A percentile compares a stretch with the other conserved stretches of the same genome.
These are phyloP conservation scores for Herpailurus yagouaroundi DNA, from an alignment of 2,113 vertebrate species.

Conservation along the genomic window DNA sequence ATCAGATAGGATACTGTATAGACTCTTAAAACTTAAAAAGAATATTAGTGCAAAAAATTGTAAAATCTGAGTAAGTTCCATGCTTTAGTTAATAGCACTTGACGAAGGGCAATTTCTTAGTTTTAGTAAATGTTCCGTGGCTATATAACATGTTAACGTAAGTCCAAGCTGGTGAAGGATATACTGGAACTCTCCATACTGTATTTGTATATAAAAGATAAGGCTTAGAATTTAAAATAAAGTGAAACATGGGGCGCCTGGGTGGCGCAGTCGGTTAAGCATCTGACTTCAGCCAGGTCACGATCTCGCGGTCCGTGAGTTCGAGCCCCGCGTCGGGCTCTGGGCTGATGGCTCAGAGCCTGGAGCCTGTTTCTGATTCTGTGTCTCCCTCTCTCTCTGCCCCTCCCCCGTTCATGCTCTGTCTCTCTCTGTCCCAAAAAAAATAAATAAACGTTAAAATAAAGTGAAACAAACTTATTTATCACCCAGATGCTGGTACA, in stretches of 20 bases:
- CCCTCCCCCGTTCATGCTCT: too few relatives aligned
- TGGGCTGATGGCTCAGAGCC: too few relatives aligned
- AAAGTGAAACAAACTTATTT: not conserved
- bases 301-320: too few relatives aligned
- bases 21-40: not conserved
- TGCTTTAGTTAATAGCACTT: not conserved
- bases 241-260: too few relatives aligned
- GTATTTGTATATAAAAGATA: not conserved
- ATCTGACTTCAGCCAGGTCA: too few relatives aligned
- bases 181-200: not conserved
- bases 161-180: not conserved
- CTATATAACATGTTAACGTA: not conserved
- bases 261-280: too few relatives aligned
- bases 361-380: too few relatives aligned
- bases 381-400: too few relatives aligned
- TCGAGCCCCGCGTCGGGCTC: too few relatives aligned
- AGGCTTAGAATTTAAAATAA: not conserved
- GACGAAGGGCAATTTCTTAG: not conserved
- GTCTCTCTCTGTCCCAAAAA: too few relatives aligned
- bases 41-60: not conserved
- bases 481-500: not conserved
- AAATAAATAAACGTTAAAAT: too few relatives aligned
- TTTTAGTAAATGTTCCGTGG: not conserved
- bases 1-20: too few relatives aligned
- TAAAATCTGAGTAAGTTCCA: not conserved